phyloP scores from a whole-genome alignment of 2,888 invertebrate genomes.

The Tryphoninae sp. region DNA sequence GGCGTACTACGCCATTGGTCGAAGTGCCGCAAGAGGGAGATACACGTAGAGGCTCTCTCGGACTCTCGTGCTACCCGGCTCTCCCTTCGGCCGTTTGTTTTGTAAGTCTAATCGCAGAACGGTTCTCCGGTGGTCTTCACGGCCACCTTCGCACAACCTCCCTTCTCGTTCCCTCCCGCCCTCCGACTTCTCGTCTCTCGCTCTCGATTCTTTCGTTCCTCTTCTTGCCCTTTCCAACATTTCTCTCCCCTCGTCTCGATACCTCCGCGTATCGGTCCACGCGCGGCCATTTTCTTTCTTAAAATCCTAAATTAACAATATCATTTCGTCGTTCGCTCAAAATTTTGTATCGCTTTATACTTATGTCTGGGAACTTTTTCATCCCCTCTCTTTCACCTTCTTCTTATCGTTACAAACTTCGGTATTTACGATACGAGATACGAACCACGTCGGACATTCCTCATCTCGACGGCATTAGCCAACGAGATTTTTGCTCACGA shows the following conservation, averaged over 20 bases:
- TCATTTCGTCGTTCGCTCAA: background rate
- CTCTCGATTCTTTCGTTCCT: slow-evolving; percentile 1
- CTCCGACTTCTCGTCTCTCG: slow-evolving; percentile 49
- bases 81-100: slow-evolving; percentile 80
- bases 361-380: slow-evolving; percentile 15
- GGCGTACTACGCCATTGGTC: slow-evolving; percentile 79
- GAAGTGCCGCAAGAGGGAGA: slow-evolving; percentile 64
- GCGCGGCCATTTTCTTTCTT: slow-evolving; percentile 79
- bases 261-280: slow-evolving; percentile 9
- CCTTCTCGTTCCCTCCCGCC: slow-evolving; percentile 45
- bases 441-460: slow-evolving; percentile 28
- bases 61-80: slow-evolving; percentile 59
- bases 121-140: slow-evolving; percentile 80
- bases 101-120: slow-evolving; percentile 81
- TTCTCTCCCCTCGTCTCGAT: slow-evolving; percentile 42
- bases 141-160: slow-evolving; percentile 66
- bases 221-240: slow-evolving; percentile 48
- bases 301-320: slow-evolving; percentile 33
- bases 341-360: background rate
- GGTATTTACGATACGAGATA: slow-evolving; percentile 36
- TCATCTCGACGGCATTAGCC: slow-evolving; percentile 53
- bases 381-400: slow-evolving; percentile 1
- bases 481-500: slow-evolving; percentile 55
- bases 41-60: slow-evolving; percentile 25
- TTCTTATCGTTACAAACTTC: background rate